Conservation (phyloP, 37 sponge, comb jelly and placozoan genomes). For the Hormiphora californensis region DNA sequence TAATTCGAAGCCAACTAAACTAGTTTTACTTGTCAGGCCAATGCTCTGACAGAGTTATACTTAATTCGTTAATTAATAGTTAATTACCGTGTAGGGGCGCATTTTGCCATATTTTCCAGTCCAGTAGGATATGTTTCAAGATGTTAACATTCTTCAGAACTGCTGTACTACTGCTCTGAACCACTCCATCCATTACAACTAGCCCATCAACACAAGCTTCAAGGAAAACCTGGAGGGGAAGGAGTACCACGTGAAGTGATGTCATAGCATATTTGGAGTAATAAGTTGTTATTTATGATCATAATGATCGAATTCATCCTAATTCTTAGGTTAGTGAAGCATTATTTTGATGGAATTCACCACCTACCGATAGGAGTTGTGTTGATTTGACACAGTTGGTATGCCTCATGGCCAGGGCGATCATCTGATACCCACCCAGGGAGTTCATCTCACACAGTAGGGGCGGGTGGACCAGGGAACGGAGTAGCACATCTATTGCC, state of each 20-base stretch:
- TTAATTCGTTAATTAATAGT: not conserved
- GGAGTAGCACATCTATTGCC: constrained; percentile 23
- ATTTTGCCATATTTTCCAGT: constrained; percentile 86
- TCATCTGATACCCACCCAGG: constrained; percentile 45
- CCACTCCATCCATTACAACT: not conserved
- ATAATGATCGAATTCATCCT: no score
- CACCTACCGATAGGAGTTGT: not conserved
- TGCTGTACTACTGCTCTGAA: constrained; percentile 3
- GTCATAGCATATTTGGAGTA: no score
- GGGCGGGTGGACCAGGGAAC: constrained; percentile 20
- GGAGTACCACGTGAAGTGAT: no score
- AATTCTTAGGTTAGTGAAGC: not conserved
- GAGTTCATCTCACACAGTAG: constrained; percentile 52
- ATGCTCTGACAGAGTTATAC: no score
- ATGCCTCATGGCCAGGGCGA: constrained; percentile 5
- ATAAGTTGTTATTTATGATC: no score
- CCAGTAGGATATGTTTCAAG: constrained; percentile 73
- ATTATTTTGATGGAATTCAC: not conserved
- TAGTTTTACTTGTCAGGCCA: no score
- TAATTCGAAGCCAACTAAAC: no score
- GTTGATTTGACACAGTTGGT: not conserved
- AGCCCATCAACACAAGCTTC: not conserved
- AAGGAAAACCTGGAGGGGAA: not conserved
- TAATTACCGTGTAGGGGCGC: not conserved
- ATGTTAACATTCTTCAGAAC: constrained; percentile 59